Conservation (phyloP, 2,888 invertebrate species). For the Acronicta leporina region DNA sequence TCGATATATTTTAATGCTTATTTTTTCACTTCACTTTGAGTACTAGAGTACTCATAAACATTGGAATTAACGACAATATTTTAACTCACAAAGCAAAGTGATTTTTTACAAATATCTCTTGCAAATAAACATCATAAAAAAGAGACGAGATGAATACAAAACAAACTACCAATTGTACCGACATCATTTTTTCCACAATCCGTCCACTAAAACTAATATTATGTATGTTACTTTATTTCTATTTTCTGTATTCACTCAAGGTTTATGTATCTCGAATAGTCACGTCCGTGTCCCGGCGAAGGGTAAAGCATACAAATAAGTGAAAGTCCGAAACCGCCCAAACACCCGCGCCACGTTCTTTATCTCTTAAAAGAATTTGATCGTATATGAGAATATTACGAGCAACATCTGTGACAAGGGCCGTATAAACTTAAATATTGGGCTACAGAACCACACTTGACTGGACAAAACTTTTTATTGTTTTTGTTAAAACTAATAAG, state of each 20-base stretch:
- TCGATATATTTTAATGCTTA: too few species aligned
- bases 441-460: conserved; percentile 61
- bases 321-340: conserved; percentile 86
- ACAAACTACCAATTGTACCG: conserved; percentile 59
- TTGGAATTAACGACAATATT: conserved; percentile 1
- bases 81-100: conserved; percentile 1
- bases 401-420: conserved; percentile 87
- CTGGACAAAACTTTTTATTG: conserved; percentile 58
- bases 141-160: conserved; percentile 60
- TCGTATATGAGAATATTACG: conserved; percentile 88
- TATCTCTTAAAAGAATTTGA: conserved; percentile 89
- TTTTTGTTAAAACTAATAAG: conserved; percentile 38
- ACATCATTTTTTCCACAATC: conserved; percentile 77
- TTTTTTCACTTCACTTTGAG: neutral
- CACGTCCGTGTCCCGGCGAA: conserved; percentile 85
- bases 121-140: conserved; percentile 46
- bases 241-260: conserved; percentile 89
- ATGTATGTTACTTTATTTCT: conserved; percentile 89
- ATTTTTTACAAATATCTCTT: conserved; percentile 34
- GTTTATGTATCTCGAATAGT: conserved; percentile 89
- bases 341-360: conserved; percentile 87
- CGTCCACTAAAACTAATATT: conserved; percentile 85
- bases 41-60: too few species aligned
- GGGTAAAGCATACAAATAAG: conserved; percentile 89
- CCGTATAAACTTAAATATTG: conserved; percentile 85